Conservation (phyloP, 2,113 vertebrate genomes). For the Perca fluviatilis region DNA sequence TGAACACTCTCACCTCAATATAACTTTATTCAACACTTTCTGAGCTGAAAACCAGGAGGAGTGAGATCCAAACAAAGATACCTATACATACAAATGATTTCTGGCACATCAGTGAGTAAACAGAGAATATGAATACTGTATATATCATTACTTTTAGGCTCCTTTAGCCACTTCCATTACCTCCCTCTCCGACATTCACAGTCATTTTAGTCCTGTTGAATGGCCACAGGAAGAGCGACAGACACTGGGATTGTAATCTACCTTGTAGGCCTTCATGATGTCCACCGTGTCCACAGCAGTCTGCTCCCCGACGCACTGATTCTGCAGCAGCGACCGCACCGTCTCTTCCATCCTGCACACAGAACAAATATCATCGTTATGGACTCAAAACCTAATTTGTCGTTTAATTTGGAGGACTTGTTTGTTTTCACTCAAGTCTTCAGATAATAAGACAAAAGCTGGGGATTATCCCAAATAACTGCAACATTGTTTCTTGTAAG, state of each 20-base stretch:
- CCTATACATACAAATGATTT: not conserved
- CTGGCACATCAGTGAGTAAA: not conserved
- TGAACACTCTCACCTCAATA: constrained; percentile 33
- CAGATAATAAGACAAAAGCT: not conserved
- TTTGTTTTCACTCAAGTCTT: not conserved
- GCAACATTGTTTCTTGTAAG: not conserved
- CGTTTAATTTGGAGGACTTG: not conserved
- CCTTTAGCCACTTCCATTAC: not conserved
- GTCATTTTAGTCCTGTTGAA: not conserved
- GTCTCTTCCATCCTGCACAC: constrained; percentile 94
- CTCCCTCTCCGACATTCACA: not conserved
- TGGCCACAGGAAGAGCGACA: not conserved
- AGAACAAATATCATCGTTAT: not conserved
- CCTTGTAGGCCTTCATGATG: constrained; percentile 90
- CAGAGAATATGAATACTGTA: not conserved
- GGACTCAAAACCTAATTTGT: not conserved
- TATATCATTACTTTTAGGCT: not conserved
- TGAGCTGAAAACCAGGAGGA: not conserved
- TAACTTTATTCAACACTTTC: not conserved
- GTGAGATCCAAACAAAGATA: not conserved
- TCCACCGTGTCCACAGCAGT: constrained; percentile 87
- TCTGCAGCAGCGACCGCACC: constrained; percentile 90
- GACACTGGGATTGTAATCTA: constrained; percentile 58
- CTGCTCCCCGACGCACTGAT: constrained; percentile 87
- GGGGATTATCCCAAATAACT: not conserved